phyloP scores from a whole-genome alignment of 2,797 vertebrate genomes.

The Sebastes taczanowskii region DNA sequence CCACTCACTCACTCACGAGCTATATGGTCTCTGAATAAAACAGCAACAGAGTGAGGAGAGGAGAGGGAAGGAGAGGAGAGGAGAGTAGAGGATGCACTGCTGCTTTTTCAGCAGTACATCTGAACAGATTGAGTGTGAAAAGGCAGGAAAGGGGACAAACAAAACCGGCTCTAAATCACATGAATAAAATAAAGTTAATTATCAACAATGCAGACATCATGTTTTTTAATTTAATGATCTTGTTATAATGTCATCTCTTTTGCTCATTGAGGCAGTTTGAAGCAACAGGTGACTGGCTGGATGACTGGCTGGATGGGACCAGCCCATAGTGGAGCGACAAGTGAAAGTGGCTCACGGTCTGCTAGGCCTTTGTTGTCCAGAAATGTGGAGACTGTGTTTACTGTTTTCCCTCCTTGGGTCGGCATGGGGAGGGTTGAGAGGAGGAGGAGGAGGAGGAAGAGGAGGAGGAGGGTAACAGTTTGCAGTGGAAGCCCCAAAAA shows the following conservation, averaged over 20 bases:
- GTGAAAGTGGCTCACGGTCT: slow-evolving; percentile 64
- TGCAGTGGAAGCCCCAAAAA: too few relatives aligned
- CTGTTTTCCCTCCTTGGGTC: slow-evolving; percentile 48
- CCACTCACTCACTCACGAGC: background rate
- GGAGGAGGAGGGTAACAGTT: background rate
- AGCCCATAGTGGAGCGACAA: slow-evolving; percentile 35
- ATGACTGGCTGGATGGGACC: background rate
- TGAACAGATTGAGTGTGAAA: slow-evolving; percentile 14
- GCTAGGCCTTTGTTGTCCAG: slow-evolving; percentile 67
- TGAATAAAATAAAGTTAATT: background rate
- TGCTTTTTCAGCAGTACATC: background rate
- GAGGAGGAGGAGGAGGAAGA: background rate
- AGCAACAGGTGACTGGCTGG: slow-evolving; percentile 62
- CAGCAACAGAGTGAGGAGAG: background rate
- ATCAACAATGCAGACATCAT: background rate
- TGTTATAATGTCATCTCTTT: background rate
- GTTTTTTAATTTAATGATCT: background rate
- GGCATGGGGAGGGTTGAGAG: background rate
- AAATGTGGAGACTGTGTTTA: slow-evolving; percentile 66
- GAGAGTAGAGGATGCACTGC: background rate
- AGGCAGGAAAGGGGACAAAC: background rate
- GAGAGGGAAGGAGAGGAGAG: background rate
- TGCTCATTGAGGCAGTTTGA: background rate
- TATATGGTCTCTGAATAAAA: background rate
- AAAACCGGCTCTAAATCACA: background rate